Evolutionary conservation across 2,797 vertebrate genomes (phyloP).

Genomic region (Rhodeus uyekii): DNA sequence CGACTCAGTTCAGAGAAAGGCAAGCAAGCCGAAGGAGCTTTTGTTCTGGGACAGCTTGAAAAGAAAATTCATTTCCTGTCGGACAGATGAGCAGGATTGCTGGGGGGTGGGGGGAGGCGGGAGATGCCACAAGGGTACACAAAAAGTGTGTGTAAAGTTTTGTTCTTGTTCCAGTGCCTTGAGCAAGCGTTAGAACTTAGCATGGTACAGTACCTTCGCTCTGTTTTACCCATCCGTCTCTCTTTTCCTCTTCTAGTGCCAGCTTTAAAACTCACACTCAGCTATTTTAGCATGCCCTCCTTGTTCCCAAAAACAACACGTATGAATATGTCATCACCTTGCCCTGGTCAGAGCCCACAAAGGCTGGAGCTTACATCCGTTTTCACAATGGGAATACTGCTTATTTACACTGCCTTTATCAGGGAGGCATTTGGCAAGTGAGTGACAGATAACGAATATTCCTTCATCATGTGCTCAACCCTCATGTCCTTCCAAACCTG

Average conservation of each 20-base stretch:
- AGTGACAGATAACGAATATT: neutral
- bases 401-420: slow-evolving; percentile 37
- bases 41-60: slow-evolving; percentile 27
- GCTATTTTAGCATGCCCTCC: slow-evolving; percentile 39
- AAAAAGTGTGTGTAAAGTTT: slow-evolving; percentile 20
- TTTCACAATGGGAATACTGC: slow-evolving; percentile 23
- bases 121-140: slow-evolving; percentile 47
- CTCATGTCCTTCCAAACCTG: neutral
- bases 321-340: slow-evolving; percentile 25
- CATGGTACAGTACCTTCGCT: slow-evolving; percentile 59
- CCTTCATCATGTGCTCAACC: neutral
- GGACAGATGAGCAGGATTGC: slow-evolving; percentile 63
- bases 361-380: slow-evolving; percentile 18
- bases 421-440: slow-evolving; percentile 26
- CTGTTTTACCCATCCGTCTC: slow-evolving; percentile 41
- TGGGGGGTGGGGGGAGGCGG: slow-evolving; percentile 59
- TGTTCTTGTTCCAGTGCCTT: slow-evolving; percentile 66
- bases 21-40: slow-evolving; percentile 17
- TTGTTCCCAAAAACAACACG: neutral
- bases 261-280: slow-evolving; percentile 49
- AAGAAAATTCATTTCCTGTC: slow-evolving; percentile 31
- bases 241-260: slow-evolving; percentile 40
- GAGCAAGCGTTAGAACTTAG: slow-evolving; percentile 64
- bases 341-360: slow-evolving; percentile 17
- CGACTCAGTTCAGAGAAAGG: slow-evolving; percentile 3